These are phyloP conservation scores for Holotrichia oblita DNA, from an alignment of 1,140 invertebrate species.

Conservation along the genomic window DNA sequence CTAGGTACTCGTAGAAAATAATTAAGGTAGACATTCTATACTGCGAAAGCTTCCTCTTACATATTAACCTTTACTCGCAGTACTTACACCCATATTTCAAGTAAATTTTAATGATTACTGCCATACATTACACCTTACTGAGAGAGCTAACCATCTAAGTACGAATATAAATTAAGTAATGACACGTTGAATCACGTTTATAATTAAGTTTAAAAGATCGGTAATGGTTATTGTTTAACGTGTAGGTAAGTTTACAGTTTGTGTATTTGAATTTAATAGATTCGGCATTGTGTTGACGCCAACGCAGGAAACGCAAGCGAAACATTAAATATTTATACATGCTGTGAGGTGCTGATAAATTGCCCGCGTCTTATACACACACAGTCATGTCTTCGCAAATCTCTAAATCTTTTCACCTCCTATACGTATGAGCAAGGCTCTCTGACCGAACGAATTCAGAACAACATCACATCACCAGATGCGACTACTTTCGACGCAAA, in stretches of 20 bases:
- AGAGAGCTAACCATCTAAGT: not conserved
- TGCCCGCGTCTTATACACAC: slow-evolving; percentile 1
- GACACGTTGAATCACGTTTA: slow-evolving; percentile 25
- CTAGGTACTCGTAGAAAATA: no score
- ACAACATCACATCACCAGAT: not conserved
- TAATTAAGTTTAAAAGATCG: slow-evolving; percentile 31
- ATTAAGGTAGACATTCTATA: no score
- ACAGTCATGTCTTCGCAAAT: not conserved
- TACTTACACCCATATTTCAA: not conserved
- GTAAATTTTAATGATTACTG: not conserved
- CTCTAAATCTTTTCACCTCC: not conserved
- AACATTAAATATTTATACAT: slow-evolving; percentile 12
- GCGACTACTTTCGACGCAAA: not conserved
- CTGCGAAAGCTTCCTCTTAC: no score
- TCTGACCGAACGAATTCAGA: not conserved
- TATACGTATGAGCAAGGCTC: not conserved
- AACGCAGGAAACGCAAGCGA: not conserved
- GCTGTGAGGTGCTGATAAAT: not conserved
- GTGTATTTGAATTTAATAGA: slow-evolving; percentile 33
- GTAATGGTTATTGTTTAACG: slow-evolving; percentile 17
- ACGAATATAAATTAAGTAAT: slow-evolving; percentile 22
- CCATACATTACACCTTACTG: not conserved
- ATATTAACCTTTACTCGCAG: no score
- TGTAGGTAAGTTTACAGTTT: slow-evolving; percentile 28
- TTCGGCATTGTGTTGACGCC: slow-evolving; percentile 17